Conservation (phyloP, 2,797 vertebrate species). For the Staurois parvus region DNA sequence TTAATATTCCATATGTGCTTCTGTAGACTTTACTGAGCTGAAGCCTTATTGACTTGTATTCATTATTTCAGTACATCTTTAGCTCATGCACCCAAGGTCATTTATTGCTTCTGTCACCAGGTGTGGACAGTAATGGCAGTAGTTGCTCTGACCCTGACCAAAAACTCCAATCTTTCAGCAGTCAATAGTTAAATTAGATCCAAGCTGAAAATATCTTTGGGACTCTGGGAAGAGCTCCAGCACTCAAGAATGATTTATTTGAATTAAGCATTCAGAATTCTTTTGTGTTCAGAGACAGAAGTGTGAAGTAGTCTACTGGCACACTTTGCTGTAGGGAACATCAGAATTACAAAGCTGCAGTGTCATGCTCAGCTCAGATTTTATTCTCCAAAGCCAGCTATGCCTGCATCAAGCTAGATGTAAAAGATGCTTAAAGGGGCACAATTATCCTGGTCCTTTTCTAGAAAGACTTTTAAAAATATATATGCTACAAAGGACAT, state of each 20-base stretch:
- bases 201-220: neutral
- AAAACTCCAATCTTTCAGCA: neutral
- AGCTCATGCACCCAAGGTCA: neutral
- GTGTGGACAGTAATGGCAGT: neutral
- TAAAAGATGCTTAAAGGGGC: neutral
- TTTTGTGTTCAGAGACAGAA: neutral
- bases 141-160: neutral
- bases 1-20: too few relatives aligned
- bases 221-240: neutral
- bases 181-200: neutral
- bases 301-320: neutral
- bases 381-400: slow-evolving; percentile 46
- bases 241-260: neutral
- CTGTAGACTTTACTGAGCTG: neutral
- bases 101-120: neutral
- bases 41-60: neutral
- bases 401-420: slow-evolving; percentile 13
- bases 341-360: slow-evolving; percentile 30
- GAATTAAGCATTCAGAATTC: neutral
- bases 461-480: neutral
- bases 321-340: slow-evolving; percentile 12
- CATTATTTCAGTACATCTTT: neutral
- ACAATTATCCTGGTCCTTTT: neutral
- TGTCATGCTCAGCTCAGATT: slow-evolving; percentile 11
- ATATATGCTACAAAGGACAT: neutral